Base-by-base conservation (phyloP, 2,888 invertebrate species). In the Marasmarcha lunaedactyla region DNA sequence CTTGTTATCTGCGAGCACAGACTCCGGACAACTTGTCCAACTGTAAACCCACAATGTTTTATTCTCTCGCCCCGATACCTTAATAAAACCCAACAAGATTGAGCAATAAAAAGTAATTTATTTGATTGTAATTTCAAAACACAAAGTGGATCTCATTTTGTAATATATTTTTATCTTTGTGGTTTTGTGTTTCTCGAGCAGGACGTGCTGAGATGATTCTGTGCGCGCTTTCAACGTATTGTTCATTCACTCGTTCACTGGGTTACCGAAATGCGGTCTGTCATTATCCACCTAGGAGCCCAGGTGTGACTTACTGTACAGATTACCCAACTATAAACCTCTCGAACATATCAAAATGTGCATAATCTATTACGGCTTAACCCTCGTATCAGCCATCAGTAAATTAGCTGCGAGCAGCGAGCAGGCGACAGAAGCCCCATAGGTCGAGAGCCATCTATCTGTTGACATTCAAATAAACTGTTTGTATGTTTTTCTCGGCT, bases 71-170 rank as follows among this genome's bases (percentile, higher is more conserved):
- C 70, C 73, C 78, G 78, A 74, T 78, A 81, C 83, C 81, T 78
- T 79, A 78, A 81, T 81, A 83, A 81, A 81, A 81, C 63, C 76
- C 76, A 81, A 81, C 81, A 65, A 79, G 79, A 83, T 83, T 83
- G 81, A 83, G 81, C 77, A 83, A 83, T 83, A 83, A 83, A 83
- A 81, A 63, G 78, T 81, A 83, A 83, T 83, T 83, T 83, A 83
- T 83, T 77, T 76, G 79, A 81, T 78, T 81, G 83, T 83, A 79
- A 81, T 83, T 81, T 78, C 77, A 79, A 79, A 81, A 79, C 78
- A 83, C 78, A 79, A 79, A 81, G 74, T 78, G 76, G 74, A 62
- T 61, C 79, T 79, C 72, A 77, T 77, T 81, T 79, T 77, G 78
- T 79, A 79, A 78, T 78, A 71, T 81, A 78, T 79, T 81, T 81